These are phyloP conservation scores for Schrankia costaestrigalis DNA, from an alignment of 2,888 invertebrate genomes.

Conservation along the genomic window DNA sequence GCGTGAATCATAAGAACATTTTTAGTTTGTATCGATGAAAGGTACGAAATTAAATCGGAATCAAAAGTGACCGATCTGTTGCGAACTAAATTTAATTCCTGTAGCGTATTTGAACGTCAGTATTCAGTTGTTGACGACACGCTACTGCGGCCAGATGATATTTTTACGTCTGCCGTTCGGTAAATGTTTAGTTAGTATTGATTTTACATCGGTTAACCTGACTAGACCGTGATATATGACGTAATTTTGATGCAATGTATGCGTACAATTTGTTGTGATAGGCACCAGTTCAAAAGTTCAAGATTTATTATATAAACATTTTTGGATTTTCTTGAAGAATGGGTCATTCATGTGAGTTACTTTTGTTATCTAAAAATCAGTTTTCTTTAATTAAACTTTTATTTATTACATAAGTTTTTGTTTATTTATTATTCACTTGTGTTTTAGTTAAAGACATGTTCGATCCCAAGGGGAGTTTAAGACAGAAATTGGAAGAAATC, in stretches of 20 bases:
- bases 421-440: constrained; percentile 26
- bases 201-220: constrained; percentile 51
- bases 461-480: constrained; percentile 60
- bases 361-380: constrained; percentile 11
- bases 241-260: constrained; percentile 45
- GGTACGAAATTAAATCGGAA: constrained; percentile 32
- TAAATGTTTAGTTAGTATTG: constrained; percentile 54
- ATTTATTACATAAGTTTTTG: constrained; percentile 6
- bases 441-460: constrained; percentile 66
- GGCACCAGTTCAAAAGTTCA: constrained; percentile 39
- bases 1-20: constrained; percentile 20
- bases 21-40: constrained; percentile 29
- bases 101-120: constrained; percentile 61
- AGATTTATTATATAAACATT: constrained; percentile 23
- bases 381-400: neutral
- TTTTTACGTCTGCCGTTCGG: constrained; percentile 50
- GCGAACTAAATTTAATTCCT: constrained; percentile 66
- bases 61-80: constrained; percentile 45
- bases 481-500: constrained; percentile 87
- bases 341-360: constrained; percentile 66
- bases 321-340: constrained; percentile 35
- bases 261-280: constrained; percentile 38
- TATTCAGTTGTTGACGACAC: constrained; percentile 66
- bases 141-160: constrained; percentile 63
- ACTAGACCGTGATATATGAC: constrained; percentile 41